Conservation (phyloP, 2,797 vertebrate genomes). For the Merluccius polli region DNA sequence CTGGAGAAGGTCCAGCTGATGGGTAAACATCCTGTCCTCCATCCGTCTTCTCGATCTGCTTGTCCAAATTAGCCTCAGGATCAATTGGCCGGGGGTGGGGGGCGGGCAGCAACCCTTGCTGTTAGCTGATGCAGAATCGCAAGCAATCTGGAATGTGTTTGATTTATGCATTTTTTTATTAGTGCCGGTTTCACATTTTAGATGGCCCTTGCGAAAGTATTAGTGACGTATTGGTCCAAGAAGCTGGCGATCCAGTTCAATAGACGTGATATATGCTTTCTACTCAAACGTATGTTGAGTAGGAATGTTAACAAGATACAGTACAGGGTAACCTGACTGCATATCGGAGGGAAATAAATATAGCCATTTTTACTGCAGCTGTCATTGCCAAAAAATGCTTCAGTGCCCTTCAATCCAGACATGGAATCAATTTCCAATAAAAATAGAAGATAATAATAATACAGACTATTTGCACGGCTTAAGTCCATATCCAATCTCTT, state of each 20-base stretch:
- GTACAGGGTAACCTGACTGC: background rate
- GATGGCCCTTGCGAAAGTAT: conserved; percentile 21
- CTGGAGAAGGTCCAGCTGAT: background rate
- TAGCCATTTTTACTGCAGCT: conserved; percentile 3
- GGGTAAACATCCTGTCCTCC: background rate
- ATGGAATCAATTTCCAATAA: background rate
- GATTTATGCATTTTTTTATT: conserved; percentile 30
- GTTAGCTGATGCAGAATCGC: conserved; percentile 35
- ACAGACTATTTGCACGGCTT: background rate
- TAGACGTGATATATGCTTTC: conserved; percentile 1
- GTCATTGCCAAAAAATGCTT: conserved; percentile 24
- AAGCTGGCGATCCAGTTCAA: conserved; percentile 12
- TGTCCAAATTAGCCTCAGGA: background rate
- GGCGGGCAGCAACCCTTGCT: background rate
- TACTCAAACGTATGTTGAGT: background rate
- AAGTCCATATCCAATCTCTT: conserved; percentile 1
- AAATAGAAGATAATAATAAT: conserved; percentile 7
- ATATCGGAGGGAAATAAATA: background rate
- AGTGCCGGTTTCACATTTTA: conserved; percentile 29
- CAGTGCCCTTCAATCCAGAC: conserved; percentile 16
- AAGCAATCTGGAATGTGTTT: conserved; percentile 47
- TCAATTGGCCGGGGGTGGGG: background rate
- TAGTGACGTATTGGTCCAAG: conserved; percentile 10
- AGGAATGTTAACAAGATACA: background rate
- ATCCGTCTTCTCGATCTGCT: background rate